A percentile compares a stretch with the other conserved stretches of the same genome.
Evolutionary conservation across 2,113 vertebrate species (phyloP).

Genomic region (Pogonocichla stellata): DNA sequence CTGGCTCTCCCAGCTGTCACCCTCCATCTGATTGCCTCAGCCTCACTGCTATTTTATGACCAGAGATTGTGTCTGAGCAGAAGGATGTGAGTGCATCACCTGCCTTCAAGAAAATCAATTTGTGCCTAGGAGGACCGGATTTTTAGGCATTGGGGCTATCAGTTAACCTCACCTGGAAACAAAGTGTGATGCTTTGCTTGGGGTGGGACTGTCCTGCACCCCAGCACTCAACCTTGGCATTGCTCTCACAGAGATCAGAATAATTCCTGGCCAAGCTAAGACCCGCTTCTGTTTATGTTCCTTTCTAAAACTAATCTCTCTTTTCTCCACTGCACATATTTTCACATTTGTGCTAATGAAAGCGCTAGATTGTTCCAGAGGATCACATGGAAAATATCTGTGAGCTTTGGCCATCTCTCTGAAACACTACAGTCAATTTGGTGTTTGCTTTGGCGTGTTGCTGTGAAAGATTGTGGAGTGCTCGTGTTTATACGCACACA

Average conservation of each 20-base stretch:
- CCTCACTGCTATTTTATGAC: neutral
- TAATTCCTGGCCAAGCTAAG: neutral
- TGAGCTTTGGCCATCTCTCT: conserved; percentile 33
- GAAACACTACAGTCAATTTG: neutral
- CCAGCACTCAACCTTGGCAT: neutral
- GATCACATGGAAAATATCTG: conserved; percentile 5
- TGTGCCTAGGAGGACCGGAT: neutral
- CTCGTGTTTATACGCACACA: neutral
- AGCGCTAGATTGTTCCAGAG: neutral
- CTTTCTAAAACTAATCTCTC: conserved; percentile 1
- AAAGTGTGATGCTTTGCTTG: rapidly evolving
- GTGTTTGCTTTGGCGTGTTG: conserved; percentile 22
- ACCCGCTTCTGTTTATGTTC: neutral
- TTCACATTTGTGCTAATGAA: conserved; percentile 33
- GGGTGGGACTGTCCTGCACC: neutral
- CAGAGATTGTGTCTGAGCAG: neutral
- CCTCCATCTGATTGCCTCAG: neutral
- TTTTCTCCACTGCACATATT: neutral
- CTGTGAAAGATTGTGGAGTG: conserved; percentile 18
- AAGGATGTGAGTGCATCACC: neutral
- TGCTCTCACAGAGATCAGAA: neutral
- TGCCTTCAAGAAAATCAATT: neutral
- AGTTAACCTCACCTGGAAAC: neutral
- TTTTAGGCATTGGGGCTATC: neutral
- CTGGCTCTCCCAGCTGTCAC: neutral